Percentiles rank a stretch among this genome's conserved stretches.
These are phyloP conservation scores for Aphidius ervi DNA, from an alignment of 1,140 invertebrate genomes.

Conservation along the genomic window DNA sequence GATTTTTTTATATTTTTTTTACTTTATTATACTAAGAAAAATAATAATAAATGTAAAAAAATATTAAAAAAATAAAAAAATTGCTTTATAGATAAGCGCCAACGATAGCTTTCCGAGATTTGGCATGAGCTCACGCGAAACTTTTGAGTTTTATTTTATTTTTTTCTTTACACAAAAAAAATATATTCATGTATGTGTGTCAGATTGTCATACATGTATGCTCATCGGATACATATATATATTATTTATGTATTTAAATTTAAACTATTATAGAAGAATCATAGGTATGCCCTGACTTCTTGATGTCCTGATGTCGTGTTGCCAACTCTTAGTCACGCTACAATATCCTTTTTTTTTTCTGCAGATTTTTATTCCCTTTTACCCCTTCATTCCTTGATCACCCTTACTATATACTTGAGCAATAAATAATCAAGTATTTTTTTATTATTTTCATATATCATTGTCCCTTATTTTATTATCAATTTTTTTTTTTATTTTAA, in stretches of 20 bases:
- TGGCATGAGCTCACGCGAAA: slow-evolving; percentile 10
- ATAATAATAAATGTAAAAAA: neutral
- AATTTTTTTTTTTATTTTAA: no score
- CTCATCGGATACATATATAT: neutral
- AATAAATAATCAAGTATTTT: no score
- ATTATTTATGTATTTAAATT: slow-evolving; percentile 5
- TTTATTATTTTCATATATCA: neutral
- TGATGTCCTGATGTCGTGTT: slow-evolving; percentile 40
- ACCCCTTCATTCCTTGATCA: neutral
- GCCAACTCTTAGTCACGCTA: slow-evolving; percentile 33
- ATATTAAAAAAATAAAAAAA: neutral
- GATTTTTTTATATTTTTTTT: no score
- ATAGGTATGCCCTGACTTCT: slow-evolving; percentile 28
- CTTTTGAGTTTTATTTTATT: neutral
- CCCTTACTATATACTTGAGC: no score
- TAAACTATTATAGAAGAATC: slow-evolving; percentile 34
- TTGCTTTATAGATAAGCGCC: slow-evolving; percentile 1
- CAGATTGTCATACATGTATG: slow-evolving; percentile 12
- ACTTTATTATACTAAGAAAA: neutral
- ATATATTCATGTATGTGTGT: slow-evolving; percentile 4
- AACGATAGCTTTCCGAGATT: neutral
- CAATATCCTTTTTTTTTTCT: slow-evolving; percentile 17
- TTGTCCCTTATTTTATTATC: neutral
- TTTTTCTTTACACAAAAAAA: no score
- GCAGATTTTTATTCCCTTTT: slow-evolving; percentile 1